Base-by-base conservation (phyloP, 2,888 invertebrate species). In the Suillia variegata region DNA sequence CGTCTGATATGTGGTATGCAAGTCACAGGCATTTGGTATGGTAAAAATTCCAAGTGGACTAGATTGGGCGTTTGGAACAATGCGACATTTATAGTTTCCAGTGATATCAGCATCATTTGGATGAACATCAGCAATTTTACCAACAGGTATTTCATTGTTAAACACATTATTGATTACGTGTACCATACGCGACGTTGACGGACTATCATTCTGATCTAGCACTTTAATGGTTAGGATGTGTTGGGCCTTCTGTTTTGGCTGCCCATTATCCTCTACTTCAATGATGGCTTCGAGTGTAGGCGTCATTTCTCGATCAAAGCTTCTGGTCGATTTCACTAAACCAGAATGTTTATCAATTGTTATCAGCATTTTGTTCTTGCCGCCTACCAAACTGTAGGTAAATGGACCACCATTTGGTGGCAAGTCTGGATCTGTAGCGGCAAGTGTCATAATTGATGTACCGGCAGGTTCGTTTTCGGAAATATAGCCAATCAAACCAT, bases 351-450 rank as follows among this genome's bases (percentile, higher is more conserved):
- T 88, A 67, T 94, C 91, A 34, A 96, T 85, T 62, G 86, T 88
- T 0, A 96, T 89, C 66, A 87, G 87, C 58, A 88, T 88, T 75
- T 88, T 88, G 72, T 93, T 91, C 74, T 87, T 88, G 12, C 93
- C 94, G 17, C 92, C 92, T 21, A 93, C 84, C 21, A 95, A 80
- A 63, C 84, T 84, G 75, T 94, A 97, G 0, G 88, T 88, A 75
- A 95, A 97, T 13, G 96, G 96, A 2, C 92, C 94, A 6, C 94
- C 94, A 76, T 96, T 96, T 2, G 93, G 93, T 18, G 94, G 92
- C 55, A 94, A 80, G 82, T 97, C 96, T 0, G 92, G 91, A 84
- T 97, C 97, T 52, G 86, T 91, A 0, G 96, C 96, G 4, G 88
- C 86, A n/a, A 97, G 83, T 0, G 91, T 91, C 86, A 92, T 89